Evolutionary conservation across 2,113 vertebrate genomes (phyloP).

Genomic region (Paramormyrops kingsleyae): DNA sequence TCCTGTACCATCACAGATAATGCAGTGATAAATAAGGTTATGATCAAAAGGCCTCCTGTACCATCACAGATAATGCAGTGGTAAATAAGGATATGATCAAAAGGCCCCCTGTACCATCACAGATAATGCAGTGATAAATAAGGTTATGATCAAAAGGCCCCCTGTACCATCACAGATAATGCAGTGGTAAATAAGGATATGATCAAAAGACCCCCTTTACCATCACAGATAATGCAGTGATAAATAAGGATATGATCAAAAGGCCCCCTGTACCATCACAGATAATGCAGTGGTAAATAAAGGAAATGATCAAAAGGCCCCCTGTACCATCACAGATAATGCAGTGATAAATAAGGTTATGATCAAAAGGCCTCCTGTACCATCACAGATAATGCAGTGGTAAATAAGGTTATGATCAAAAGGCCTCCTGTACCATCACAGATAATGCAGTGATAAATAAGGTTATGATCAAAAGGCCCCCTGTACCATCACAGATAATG

Average conservation of each 20-base stretch:
- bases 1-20: background rate
- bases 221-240: background rate
- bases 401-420: background rate
- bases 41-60: background rate
- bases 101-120: background rate
- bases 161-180: background rate
- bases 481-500: background rate
- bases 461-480: background rate
- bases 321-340: background rate
- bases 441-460: background rate
- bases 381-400: background rate
- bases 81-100: background rate
- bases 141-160: background rate
- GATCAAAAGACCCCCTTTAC: background rate
- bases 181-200: background rate
- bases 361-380: background rate
- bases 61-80: background rate
- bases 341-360: background rate
- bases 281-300: background rate
- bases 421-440: background rate
- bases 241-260: background rate
- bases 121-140: background rate
- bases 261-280: background rate
- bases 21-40: background rate
- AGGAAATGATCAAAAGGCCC: background rate